A percentile compares a stretch with the other conserved stretches of the same genome.
Evolutionary conservation across 2,113 vertebrate species (phyloP).

Genomic region (Cettia cetti): DNA sequence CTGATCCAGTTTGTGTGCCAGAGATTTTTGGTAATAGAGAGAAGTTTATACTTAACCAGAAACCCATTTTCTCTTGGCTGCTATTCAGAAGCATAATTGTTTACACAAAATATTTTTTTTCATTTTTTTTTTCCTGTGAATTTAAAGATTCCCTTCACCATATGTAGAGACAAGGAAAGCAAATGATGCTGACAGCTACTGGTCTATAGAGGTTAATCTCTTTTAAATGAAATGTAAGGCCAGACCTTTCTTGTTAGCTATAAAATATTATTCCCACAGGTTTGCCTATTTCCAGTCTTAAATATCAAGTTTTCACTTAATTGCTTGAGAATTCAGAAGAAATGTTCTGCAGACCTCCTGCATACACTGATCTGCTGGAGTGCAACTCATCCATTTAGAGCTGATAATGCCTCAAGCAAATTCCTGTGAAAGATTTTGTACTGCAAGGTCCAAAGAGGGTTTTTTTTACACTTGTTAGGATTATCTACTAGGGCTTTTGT

Average conservation of each 20-base stretch:
- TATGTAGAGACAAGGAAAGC: background rate
- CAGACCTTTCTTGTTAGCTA: slow-evolving; percentile 45
- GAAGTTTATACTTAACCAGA: background rate
- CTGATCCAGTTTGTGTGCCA: background rate
- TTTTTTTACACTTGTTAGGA: background rate
- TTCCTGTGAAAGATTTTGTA: background rate
- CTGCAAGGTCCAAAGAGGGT: background rate
- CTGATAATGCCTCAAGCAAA: background rate
- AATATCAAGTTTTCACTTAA: slow-evolving; percentile 35
- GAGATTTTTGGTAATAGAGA: background rate
- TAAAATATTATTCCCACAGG: slow-evolving; percentile 1
- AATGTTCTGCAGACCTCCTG: background rate
- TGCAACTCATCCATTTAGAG: background rate
- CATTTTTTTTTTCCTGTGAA: background rate
- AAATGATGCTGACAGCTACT: background rate
- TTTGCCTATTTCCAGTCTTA: slow-evolving; percentile 30
- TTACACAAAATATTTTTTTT: background rate
- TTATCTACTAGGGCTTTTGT: background rate
- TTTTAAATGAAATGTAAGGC: background rate
- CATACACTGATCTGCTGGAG: background rate
- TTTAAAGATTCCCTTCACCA: background rate
- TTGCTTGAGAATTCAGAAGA: background rate
- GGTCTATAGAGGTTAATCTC: slow-evolving; percentile 34
- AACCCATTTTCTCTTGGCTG: slow-evolving; percentile 7
- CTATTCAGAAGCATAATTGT: background rate